phyloP scores from a whole-genome alignment of 2,888 invertebrate species.

The Brenthis daphne region DNA sequence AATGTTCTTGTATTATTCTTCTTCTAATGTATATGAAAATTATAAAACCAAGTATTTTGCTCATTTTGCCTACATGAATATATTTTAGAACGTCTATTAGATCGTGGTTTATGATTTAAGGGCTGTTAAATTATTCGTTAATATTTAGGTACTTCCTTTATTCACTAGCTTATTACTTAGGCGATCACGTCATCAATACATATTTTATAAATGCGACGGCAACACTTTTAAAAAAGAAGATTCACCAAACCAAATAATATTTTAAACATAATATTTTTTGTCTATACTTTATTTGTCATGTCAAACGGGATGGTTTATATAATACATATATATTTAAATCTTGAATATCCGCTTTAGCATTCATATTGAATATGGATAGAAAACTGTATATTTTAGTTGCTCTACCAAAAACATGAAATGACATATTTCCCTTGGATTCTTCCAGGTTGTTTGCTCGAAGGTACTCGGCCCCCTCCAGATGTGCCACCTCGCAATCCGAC shows the following conservation, averaged over 20 bases:
- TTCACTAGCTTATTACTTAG: constrained; percentile 7
- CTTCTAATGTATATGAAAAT: neutral
- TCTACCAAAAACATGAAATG: no score
- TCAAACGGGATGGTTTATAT: no score
- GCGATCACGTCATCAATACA: neutral
- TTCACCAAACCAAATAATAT: no score
- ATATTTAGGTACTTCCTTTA: constrained; percentile 15
- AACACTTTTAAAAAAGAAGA: neutral
- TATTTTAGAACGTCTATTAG: neutral
- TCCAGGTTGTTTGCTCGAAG: constrained; percentile 93
- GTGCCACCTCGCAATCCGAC: constrained; percentile 93
- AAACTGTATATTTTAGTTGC: neutral
- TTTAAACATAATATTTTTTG: no score
- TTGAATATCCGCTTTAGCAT: no score
- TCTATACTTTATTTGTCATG: no score
- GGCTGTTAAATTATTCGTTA: constrained; percentile 2
- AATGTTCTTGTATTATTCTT: neutral
- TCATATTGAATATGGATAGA: neutral
- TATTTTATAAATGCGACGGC: no score
- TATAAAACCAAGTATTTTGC: neutral
- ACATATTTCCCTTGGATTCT: constrained; percentile 20
- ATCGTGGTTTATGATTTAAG: constrained; percentile 5
- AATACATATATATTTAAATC: no score
- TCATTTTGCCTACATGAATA: neutral
- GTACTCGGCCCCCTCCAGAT: constrained; percentile 92